These are phyloP conservation scores for Andrena praecox DNA, from an alignment of 2,888 invertebrate species.

Conservation along the genomic window DNA sequence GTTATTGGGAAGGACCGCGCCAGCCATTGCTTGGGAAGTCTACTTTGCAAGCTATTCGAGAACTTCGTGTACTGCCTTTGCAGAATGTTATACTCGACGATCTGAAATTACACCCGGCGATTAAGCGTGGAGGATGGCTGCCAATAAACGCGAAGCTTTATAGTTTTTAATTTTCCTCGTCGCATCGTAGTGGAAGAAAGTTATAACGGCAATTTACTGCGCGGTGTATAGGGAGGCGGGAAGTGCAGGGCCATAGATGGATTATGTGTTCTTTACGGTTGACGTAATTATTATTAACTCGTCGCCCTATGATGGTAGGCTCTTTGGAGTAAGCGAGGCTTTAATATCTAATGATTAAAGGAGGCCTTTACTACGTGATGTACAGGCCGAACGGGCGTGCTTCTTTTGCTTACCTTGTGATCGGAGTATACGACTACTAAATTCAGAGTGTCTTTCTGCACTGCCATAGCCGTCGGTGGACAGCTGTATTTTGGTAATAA, in stretches of 20 bases:
- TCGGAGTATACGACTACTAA: conserved; percentile 92
- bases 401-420: conserved; percentile 88
- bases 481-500: conserved; percentile 90
- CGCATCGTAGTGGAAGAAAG: conserved; percentile 47
- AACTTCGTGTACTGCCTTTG: conserved; percentile 88
- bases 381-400: not conserved
- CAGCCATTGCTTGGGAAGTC: conserved; percentile 87
- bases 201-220: conserved; percentile 59
- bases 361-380: not conserved
- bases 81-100: conserved; percentile 91
- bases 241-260: conserved; percentile 45
- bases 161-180: conserved; percentile 57
- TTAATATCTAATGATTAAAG: conserved; percentile 20
- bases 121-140: conserved; percentile 14
- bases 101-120: conserved; percentile 84
- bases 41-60: conserved; percentile 86
- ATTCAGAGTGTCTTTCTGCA: conserved; percentile 87
- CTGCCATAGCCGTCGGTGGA: conserved; percentile 90
- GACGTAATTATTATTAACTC: conserved; percentile 56
- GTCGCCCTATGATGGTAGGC: conserved; percentile 38
- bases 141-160: conserved; percentile 47
- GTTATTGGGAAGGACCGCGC: conserved; percentile 87
- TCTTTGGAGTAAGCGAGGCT: conserved; percentile 10
- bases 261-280: conserved; percentile 66
- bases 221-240: conserved; percentile 12